Percentiles rank a stretch among this genome's conserved stretches.
phyloP scores from a whole-genome alignment of 2,797 vertebrate species.

The Enteromius treurensis region DNA sequence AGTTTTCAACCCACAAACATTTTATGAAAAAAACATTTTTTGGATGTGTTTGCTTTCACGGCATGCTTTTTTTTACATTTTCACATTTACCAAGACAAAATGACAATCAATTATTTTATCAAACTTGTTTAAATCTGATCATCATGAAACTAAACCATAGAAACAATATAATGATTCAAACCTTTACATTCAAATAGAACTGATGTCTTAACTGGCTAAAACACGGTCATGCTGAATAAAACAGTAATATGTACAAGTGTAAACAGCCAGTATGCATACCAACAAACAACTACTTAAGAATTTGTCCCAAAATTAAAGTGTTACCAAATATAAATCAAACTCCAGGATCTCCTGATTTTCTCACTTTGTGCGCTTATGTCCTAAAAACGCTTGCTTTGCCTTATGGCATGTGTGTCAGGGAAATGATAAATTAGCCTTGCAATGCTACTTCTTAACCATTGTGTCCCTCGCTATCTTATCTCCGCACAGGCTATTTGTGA shows the following conservation, averaged over 20 bases:
- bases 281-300: background rate
- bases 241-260: background rate
- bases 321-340: background rate
- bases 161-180: background rate
- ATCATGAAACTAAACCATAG: background rate
- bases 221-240: background rate
- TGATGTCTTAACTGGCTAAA: background rate
- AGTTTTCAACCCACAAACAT: background rate
- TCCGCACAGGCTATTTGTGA: constrained; percentile 67
- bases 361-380: background rate
- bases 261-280: background rate
- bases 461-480: constrained; percentile 72
- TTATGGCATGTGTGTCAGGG: constrained; percentile 56
- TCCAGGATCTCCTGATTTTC: background rate
- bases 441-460: constrained; percentile 63
- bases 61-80: background rate
- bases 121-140: constrained; percentile 7
- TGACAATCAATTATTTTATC: background rate
- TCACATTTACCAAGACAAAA: background rate
- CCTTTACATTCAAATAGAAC: too few species aligned
- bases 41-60: background rate
- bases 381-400: constrained; percentile 26
- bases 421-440: constrained; percentile 72
- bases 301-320: background rate
- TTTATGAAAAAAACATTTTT: too few species aligned